These are phyloP conservation scores for Sciaenops ocellatus DNA, from an alignment of 2,797 vertebrate genomes.

Conservation along the genomic window DNA sequence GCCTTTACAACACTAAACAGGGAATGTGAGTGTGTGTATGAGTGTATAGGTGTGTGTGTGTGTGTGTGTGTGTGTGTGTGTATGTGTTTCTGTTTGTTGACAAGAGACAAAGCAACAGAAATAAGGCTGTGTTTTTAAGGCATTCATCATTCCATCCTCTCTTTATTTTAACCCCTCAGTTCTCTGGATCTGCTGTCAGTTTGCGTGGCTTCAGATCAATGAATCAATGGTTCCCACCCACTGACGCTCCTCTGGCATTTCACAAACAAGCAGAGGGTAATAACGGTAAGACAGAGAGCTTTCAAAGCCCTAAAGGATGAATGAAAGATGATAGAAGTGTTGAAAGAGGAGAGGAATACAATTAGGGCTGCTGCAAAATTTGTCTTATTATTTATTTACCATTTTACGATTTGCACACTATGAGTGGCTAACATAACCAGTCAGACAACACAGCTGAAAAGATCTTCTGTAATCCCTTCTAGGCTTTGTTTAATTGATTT, in stretches of 20 bases:
- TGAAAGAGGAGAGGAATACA: constrained; percentile 24
- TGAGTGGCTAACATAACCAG: constrained; percentile 22
- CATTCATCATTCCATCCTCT: constrained; percentile 1
- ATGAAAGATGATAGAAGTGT: constrained; percentile 53
- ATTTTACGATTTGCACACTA: constrained; percentile 10
- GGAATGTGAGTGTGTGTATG: not conserved
- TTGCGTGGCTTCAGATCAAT: constrained; percentile 71
- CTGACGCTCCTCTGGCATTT: constrained; percentile 67
- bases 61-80: not conserved
- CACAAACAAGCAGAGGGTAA: constrained; percentile 66
- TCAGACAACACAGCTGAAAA: constrained; percentile 10
- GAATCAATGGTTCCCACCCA: constrained; percentile 70
- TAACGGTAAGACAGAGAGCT: constrained; percentile 40
- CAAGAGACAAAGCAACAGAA: constrained; percentile 26
- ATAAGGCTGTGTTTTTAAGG: constrained; percentile 40
- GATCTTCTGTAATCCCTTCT: constrained; percentile 1
- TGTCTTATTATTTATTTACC: constrained; percentile 3
- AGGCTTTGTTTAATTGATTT: constrained; percentile 52
- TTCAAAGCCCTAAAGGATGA: constrained; percentile 39
- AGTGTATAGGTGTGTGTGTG: not conserved
- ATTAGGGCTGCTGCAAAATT: constrained; percentile 31
- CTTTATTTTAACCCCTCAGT: constrained; percentile 33
- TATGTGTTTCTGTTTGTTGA: not conserved
- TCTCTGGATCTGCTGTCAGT: constrained; percentile 29
- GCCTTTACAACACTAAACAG: constrained; percentile 6